Conservation (phyloP, 2,113 vertebrate genomes). For the Anseranas semipalmata region DNA sequence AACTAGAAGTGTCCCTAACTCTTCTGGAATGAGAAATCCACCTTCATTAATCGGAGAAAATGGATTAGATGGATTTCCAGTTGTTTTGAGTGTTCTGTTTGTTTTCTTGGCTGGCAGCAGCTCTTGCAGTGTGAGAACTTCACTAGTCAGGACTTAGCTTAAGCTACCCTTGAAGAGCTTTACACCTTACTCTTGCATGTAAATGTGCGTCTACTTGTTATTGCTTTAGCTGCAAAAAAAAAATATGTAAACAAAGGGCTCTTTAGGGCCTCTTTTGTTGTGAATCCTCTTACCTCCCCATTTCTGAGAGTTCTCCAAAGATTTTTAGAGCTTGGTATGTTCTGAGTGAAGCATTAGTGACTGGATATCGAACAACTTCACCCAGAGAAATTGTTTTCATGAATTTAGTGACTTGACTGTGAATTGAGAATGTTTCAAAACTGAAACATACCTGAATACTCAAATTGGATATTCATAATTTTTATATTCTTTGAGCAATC, state of each 20-base stretch:
- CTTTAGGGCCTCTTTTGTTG: neutral
- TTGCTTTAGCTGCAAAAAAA: neutral
- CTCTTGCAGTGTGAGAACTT: neutral
- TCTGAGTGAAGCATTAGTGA: neutral
- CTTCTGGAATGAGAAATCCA: neutral
- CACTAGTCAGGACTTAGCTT: neutral
- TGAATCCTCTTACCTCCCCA: neutral
- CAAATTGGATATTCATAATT: neutral
- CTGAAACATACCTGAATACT: neutral
- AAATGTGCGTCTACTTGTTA: neutral
- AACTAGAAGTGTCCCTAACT: neutral
- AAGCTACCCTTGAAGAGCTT: neutral
- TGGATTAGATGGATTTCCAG: neutral
- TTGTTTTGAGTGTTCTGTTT: neutral
- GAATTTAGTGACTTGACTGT: neutral
- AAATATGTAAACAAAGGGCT: neutral
- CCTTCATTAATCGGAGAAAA: neutral
- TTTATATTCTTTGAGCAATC: neutral
- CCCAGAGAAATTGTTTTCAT: neutral
- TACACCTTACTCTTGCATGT: neutral
- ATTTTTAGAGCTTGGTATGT: neutral
- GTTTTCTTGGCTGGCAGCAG: neutral
- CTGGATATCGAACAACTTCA: neutral
- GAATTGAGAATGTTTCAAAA: neutral
- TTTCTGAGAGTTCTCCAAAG: neutral